A percentile compares a stretch with the other conserved stretches of the same genome.
These are phyloP conservation scores for Clostera curtula DNA, from an alignment of 2,888 invertebrate species.

Conservation along the genomic window DNA sequence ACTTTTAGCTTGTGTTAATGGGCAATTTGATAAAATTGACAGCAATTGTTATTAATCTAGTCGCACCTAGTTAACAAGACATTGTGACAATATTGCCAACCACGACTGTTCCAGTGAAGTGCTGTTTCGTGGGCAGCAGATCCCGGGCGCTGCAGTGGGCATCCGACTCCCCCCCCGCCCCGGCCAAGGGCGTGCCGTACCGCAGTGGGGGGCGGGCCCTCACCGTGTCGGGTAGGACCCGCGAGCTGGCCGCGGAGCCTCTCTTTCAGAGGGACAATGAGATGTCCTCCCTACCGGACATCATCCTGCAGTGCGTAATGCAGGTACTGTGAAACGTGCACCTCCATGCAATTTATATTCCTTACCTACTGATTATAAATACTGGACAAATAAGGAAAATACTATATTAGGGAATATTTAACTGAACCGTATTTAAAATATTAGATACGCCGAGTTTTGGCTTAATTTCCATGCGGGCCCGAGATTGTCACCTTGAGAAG, in stretches of 20 bases:
- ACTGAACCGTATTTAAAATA: no score
- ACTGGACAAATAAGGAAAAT: no score
- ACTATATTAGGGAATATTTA: no score
- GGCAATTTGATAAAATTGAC: not conserved
- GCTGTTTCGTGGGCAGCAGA: slow-evolving; percentile 90
- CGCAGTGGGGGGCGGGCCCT: slow-evolving; percentile 79
- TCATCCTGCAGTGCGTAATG: slow-evolving; percentile 87
- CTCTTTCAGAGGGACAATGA: slow-evolving; percentile 88
- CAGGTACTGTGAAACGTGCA: no score
- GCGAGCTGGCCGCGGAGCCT: slow-evolving; percentile 89
- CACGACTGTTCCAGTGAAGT: slow-evolving; percentile 74
- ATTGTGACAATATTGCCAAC: not conserved
- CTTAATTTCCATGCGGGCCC: no score
- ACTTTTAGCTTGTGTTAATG: not conserved
- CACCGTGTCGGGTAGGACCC: slow-evolving; percentile 77
- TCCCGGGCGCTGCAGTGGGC: slow-evolving; percentile 75
- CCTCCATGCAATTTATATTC: no score
- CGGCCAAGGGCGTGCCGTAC: slow-evolving; percentile 25
- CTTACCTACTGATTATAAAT: no score
- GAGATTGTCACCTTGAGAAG: no score
- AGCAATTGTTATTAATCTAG: not conserved
- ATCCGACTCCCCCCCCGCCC: not conserved
- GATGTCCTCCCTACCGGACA: slow-evolving; percentile 81
- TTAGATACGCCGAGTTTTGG: no score
- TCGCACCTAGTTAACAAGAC: not conserved